Conservation (phyloP, 2,888 invertebrate species). For the Amphipyra tragopoginis region DNA sequence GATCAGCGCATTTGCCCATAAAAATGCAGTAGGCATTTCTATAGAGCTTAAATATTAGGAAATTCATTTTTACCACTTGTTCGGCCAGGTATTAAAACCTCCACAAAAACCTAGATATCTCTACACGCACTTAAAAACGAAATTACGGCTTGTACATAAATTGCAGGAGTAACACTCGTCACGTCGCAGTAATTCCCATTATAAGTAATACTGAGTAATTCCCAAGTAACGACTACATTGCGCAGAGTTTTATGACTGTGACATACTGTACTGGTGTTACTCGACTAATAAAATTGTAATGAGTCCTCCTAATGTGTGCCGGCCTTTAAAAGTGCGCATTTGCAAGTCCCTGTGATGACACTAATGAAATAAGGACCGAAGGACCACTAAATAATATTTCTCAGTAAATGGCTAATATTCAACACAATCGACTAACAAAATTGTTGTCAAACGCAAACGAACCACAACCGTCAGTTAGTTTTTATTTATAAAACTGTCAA, state of each 20-base stretch:
- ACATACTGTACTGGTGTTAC: constrained; percentile 44
- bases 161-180: constrained; percentile 24
- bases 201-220: constrained; percentile 38
- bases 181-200: constrained; percentile 34
- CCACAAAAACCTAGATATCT: too few relatives aligned
- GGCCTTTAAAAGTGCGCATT: constrained; percentile 48
- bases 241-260: constrained; percentile 34
- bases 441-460: too few relatives aligned
- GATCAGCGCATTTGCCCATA: too few relatives aligned
- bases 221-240: constrained; percentile 41
- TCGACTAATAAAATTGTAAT: constrained; percentile 52
- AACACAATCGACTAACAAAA: too few relatives aligned
- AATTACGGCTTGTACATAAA: constrained; percentile 1
- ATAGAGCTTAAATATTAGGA: too few relatives aligned
- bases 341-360: constrained; percentile 19
- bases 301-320: constrained; percentile 35
- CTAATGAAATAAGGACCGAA: constrained; percentile 6
- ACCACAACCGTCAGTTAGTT: too few relatives aligned
- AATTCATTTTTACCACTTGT: too few relatives aligned
- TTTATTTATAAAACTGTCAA: too few relatives aligned
- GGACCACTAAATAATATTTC: not conserved
- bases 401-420: not conserved
- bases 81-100: too few relatives aligned
- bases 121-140: not conserved
- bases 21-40: too few relatives aligned